phyloP scores from a whole-genome alignment of 1,140 invertebrate species.

The Cylas formicarius region DNA sequence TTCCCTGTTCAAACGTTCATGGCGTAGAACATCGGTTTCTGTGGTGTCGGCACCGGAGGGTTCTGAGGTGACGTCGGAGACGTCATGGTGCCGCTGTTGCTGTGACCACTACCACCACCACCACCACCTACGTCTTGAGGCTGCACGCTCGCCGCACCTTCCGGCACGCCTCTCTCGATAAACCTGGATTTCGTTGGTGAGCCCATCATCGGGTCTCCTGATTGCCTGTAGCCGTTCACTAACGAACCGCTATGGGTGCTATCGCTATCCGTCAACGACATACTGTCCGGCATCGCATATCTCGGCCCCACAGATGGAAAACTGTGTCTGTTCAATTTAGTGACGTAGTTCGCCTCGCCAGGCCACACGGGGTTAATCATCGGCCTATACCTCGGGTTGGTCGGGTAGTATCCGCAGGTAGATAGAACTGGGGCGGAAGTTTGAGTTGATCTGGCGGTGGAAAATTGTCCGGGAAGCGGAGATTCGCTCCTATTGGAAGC shows the following conservation, averaged over 20 bases:
- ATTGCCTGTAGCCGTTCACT: slow-evolving; percentile 39
- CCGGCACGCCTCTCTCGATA: slow-evolving; percentile 55
- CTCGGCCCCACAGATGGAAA: slow-evolving; percentile 29
- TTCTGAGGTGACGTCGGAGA: slow-evolving; percentile 43
- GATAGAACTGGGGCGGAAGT: slow-evolving; percentile 30
- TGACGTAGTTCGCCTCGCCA: slow-evolving; percentile 27
- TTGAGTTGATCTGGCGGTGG: slow-evolving; percentile 43
- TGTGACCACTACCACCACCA: slow-evolving; percentile 24
- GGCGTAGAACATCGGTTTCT: slow-evolving; percentile 51
- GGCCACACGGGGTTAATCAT: slow-evolving; percentile 26
- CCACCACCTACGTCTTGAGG: slow-evolving; percentile 44
- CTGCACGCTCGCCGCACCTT: slow-evolving; percentile 53
- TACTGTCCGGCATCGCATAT: slow-evolving; percentile 28
- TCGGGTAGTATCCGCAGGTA: slow-evolving; percentile 35
- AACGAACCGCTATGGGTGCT: slow-evolving; percentile 33
- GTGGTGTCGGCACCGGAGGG: slow-evolving; percentile 20
- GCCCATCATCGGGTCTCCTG: slow-evolving; percentile 40
- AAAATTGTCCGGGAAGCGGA: slow-evolving; percentile 35
- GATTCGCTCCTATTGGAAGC: slow-evolving; percentile 36
- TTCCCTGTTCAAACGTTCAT: slow-evolving; percentile 56
- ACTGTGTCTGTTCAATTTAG: slow-evolving; percentile 36
- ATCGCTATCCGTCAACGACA: slow-evolving; percentile 31
- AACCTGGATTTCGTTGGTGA: slow-evolving; percentile 42
- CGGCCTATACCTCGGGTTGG: slow-evolving; percentile 30
- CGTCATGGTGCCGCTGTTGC: slow-evolving; percentile 42